Base-by-base conservation (phyloP, 2,888 invertebrate species). In the Troglohyphantes excavatus region DNA sequence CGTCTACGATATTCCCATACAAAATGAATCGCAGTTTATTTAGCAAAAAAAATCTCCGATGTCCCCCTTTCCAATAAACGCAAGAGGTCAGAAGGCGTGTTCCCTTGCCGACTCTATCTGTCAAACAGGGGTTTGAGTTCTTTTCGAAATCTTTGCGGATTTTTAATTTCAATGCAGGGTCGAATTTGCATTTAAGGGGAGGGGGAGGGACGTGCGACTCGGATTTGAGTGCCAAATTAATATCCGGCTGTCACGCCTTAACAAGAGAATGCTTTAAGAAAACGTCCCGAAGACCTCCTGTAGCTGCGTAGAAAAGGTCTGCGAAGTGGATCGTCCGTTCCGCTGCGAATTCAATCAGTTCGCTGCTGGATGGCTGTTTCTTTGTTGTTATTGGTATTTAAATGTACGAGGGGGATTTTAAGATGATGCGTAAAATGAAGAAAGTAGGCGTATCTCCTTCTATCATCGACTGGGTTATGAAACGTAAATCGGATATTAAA, bases 231-330 rank as follows among this genome's bases (percentile, higher is more conserved):
- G 81, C 21, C 53, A 75, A 81, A 88, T 81, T 88, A 81, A 88
- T 88, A 88, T 88, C 87, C 87, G 87, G 73, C 65, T 53, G 87
- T 81, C 87, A 88, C 87, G 81, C 87, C 87, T 63, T 63, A 78
- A 78, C 78, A 53, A 81, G 79, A 9, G 79, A 68, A 81, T 81
- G 68, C 29, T 68, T 81, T 81, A 81, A 68, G 79, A 81, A 68
- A 78, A n/a, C 53, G 53, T n/a, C 78, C 33, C 23, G 79, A 39
- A 21, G 43, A 65, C 65, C 65, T 53, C 46, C 53, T 53, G 53
- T 53, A n/a, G 53, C 26, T 39, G 39, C n/a, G 53, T n/a, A 21
- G 33, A 26, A 17, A 68, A 78, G 39, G 78, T 65, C 63, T 33
- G 21, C 76, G 76, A 76, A 33, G 46, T 53, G 53, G 53, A 53